Evolutionary conservation across 2,797 vertebrate genomes (phyloP).

Genomic region (Hozukius guyotensis): DNA sequence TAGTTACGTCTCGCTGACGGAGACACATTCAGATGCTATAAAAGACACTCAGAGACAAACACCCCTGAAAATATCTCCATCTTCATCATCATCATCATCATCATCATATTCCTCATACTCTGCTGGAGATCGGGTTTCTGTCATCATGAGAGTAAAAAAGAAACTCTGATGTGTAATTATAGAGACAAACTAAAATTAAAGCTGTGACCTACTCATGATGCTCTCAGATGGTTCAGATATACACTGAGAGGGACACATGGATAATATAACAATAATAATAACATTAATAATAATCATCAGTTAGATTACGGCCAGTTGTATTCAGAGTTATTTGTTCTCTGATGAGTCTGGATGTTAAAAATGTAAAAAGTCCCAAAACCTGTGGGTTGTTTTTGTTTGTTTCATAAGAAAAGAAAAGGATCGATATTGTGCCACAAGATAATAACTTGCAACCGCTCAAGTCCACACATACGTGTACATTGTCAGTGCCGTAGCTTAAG

Average conservation of each 20-base stretch:
- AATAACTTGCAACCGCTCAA: too few relatives aligned
- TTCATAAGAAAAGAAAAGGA: too few relatives aligned
- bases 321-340: too few relatives aligned
- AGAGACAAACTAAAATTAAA: slow-evolving; percentile 17
- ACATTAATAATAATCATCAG: background rate
- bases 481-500: too few relatives aligned
- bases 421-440: too few relatives aligned
- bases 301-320: too few relatives aligned
- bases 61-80: slow-evolving; percentile 5
- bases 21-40: background rate
- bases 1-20: background rate
- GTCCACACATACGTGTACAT: too few relatives aligned
- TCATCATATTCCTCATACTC: background rate
- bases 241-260: background rate
- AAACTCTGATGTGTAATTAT: slow-evolving; percentile 5
- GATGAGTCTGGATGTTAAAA: too few relatives aligned
- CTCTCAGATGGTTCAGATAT: background rate
- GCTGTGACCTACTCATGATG: background rate
- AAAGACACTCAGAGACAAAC: background rate
- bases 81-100: background rate
- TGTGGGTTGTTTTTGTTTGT: background rate
- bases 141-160: slow-evolving; percentile 9
- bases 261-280: background rate
- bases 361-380: too few relatives aligned
- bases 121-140: slow-evolving; percentile 1